Conservation (phyloP, 2,113 vertebrate species). For the Rhinichthys klamathensis region DNA sequence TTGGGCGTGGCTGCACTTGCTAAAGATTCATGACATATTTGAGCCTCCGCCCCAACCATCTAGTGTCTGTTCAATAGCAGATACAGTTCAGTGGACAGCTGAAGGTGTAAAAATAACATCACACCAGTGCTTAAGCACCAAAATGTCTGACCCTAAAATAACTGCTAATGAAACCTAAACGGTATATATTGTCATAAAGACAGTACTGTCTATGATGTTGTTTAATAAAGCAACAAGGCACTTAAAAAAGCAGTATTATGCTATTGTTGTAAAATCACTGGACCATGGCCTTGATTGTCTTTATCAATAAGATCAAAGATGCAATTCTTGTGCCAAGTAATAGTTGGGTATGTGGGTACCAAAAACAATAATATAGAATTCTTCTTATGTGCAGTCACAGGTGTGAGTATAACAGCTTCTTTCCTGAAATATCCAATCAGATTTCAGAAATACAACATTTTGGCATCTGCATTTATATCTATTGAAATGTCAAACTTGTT, state of each 20-base stretch:
- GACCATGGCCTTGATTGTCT: background rate
- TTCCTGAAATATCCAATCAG: background rate
- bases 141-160: conserved; percentile 47
- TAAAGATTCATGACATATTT: conserved; percentile 55
- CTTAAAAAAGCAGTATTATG: background rate
- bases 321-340: too few species aligned
- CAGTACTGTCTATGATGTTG: background rate
- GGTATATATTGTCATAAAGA: background rate
- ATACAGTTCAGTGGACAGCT: conserved; percentile 65
- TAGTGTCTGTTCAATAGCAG: conserved; percentile 29
- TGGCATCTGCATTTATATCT: background rate
- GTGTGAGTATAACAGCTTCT: background rate
- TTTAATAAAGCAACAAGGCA: background rate
- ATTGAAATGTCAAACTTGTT: background rate
- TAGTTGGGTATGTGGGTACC: too few species aligned
- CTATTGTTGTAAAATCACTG: background rate
- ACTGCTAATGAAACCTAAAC: conserved; percentile 4
- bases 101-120: conserved; percentile 73
- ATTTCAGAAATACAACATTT: background rate
- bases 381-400: background rate
- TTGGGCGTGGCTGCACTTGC: conserved; percentile 54
- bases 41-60: conserved; percentile 32
- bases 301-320: background rate
- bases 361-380: background rate
- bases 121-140: conserved; percentile 53